phyloP scores from a whole-genome alignment of 2,113 vertebrate genomes.

The Ophiodon elongatus region DNA sequence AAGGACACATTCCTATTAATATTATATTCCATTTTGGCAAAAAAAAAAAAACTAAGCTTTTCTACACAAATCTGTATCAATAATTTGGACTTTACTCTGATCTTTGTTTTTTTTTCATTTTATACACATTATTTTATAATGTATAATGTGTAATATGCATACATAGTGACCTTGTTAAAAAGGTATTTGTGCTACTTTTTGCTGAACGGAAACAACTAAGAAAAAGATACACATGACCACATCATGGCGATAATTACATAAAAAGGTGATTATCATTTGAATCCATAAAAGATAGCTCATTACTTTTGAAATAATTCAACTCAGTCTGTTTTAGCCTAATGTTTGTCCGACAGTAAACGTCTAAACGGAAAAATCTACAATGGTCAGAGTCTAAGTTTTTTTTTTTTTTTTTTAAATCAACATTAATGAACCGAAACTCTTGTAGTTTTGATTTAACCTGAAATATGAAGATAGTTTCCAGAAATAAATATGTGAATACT shows the following conservation, averaged over 20 bases:
- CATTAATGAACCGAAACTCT: not conserved
- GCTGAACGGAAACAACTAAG: not conserved
- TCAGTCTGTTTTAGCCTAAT: not conserved
- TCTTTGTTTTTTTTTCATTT: not conserved
- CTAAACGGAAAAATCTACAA: not conserved
- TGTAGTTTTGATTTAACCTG: not conserved
- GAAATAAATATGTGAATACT: constrained; percentile 47
- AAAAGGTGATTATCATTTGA: not conserved
- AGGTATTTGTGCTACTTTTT: not conserved
- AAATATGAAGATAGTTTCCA: not conserved
- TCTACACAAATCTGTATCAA: not conserved
- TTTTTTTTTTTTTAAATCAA: too few species aligned
- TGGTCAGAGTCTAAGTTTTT: not conserved
- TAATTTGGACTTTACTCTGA: not conserved
- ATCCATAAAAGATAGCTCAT: not conserved
- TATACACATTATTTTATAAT: too few species aligned
- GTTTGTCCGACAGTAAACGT: not conserved
- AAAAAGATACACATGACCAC: not conserved
- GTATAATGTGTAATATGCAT: too few species aligned
- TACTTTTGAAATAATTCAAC: not conserved
- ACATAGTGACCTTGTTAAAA: not conserved
- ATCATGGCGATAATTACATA: not conserved
- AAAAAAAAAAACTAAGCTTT: not conserved
- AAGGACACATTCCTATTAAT: not conserved
- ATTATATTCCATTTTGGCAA: not conserved